Conservation (phyloP, 35 echinoderm and acorn worm species). For the Hemicentrotus pulcherrimus region DNA sequence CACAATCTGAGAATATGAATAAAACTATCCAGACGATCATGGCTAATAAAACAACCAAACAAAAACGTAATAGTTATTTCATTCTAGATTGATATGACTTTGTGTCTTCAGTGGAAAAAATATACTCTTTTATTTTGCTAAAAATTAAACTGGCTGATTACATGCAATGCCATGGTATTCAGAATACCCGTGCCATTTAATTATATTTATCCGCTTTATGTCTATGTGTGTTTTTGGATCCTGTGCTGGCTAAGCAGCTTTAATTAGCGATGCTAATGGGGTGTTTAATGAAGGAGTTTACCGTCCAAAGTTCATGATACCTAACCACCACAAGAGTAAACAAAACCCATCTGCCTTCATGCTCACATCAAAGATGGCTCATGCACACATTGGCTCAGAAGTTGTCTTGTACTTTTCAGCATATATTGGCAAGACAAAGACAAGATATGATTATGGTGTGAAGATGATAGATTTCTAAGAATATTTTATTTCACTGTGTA, state of each 20-base stretch:
- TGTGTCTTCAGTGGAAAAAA: neutral
- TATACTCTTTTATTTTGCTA: neutral
- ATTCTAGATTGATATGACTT: no score
- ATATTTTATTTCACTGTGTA: no score
- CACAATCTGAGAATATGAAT: no score
- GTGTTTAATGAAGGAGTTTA: neutral
- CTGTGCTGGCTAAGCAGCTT: neutral
- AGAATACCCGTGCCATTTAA: neutral
- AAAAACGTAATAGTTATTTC: no score
- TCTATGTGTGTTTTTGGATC: neutral
- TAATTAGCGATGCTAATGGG: neutral
- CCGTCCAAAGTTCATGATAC: neutral
- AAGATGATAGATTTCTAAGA: no score
- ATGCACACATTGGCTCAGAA: neutral
- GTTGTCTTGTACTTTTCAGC: neutral
- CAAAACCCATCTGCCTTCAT: neutral
- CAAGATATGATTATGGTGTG: no score
- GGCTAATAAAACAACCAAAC: no score
- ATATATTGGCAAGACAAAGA: neutral
- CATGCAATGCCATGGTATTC: neutral
- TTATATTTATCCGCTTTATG: neutral
- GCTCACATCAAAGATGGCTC: neutral
- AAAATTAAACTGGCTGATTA: neutral
- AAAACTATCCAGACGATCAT: no score
- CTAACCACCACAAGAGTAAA: neutral